Evolutionary conservation across 2,888 invertebrate species (phyloP).

Genomic region (Lissocephala sabroskyi): DNA sequence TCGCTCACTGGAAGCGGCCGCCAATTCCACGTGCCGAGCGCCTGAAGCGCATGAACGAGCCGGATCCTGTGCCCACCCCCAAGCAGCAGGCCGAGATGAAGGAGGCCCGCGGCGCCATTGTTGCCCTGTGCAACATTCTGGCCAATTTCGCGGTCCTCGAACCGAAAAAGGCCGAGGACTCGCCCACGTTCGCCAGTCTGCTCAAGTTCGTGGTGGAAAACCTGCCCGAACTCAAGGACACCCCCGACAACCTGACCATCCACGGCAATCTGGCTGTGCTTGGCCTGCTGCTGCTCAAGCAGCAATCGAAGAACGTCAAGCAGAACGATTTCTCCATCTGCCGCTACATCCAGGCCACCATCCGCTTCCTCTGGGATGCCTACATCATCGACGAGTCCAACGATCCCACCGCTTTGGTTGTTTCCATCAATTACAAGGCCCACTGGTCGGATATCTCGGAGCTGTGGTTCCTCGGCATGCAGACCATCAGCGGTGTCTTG

Average conservation of each 20-base stretch:
- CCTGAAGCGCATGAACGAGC: slow-evolving; percentile 81
- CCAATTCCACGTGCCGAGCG: slow-evolving; percentile 86
- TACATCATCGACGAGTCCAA: slow-evolving; percentile 91
- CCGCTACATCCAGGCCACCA: slow-evolving; percentile 90
- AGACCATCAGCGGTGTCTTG: slow-evolving; percentile 88
- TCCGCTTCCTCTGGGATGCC: slow-evolving; percentile 93
- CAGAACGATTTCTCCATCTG: slow-evolving; percentile 92
- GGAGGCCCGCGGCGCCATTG: slow-evolving; percentile 87
- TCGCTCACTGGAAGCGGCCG: slow-evolving; percentile 88
- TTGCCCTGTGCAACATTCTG: slow-evolving; percentile 91
- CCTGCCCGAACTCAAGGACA: slow-evolving; percentile 87
- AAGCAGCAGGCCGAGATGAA: slow-evolving; percentile 86
- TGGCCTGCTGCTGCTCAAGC: slow-evolving; percentile 86
- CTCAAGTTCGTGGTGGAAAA: slow-evolving; percentile 90
- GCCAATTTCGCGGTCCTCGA: slow-evolving; percentile 94
- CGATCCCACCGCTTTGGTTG: slow-evolving; percentile 86
- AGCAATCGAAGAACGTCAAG: slow-evolving; percentile 86
- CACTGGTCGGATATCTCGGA: slow-evolving; percentile 93
- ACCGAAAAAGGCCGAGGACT: slow-evolving; percentile 85
- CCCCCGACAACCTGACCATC: slow-evolving; percentile 86
- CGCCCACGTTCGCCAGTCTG: slow-evolving; percentile 83
- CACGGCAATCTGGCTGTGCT: slow-evolving; percentile 89
- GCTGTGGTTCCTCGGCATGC: slow-evolving; percentile 95
- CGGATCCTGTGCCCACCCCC: slow-evolving; percentile 83
- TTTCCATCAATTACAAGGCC: slow-evolving; percentile 88